These are phyloP conservation scores for Eupelmus urozonus DNA, from an alignment of 2,888 invertebrate species.

Conservation along the genomic window DNA sequence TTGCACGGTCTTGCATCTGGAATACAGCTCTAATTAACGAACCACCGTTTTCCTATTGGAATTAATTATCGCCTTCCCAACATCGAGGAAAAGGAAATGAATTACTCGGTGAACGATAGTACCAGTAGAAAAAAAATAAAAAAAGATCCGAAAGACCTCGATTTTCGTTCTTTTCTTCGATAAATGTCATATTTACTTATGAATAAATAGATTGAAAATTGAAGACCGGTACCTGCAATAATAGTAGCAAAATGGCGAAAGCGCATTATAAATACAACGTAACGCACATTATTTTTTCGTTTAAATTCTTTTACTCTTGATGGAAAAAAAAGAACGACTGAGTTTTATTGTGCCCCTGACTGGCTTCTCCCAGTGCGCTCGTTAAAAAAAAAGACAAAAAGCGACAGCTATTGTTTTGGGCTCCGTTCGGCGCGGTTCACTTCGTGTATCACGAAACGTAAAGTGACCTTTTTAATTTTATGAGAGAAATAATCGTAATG, in stretches of 20 bases:
- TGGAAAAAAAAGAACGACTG: not conserved
- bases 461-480: conserved; percentile 9
- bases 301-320: conserved; percentile 6
- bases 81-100: not conserved
- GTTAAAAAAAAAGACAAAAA: conserved; percentile 8
- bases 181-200: no score
- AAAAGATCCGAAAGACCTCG: not conserved
- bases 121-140: not conserved
- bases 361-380: not conserved
- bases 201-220: conserved; percentile 49
- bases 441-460: not conserved
- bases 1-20: not conserved
- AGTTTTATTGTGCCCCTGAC: conserved; percentile 11
- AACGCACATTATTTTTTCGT: not conserved
- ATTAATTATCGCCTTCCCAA: conserved; percentile 45
- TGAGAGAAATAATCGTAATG: not conserved
- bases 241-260: conserved; percentile 19
- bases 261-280: conserved; percentile 20
- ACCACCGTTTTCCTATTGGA: conserved; percentile 16
- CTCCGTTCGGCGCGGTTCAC: not conserved
- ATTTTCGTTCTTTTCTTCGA: not conserved
- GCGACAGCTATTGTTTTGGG: not conserved
- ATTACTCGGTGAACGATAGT: no score
- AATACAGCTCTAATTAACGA: conserved; percentile 44
- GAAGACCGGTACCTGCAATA: conserved; percentile 32